A percentile compares a stretch with the other conserved stretches of the same genome.
Evolutionary conservation across 2,888 invertebrate species (phyloP).

Genomic region (Oxyteleia sp.): DNA sequence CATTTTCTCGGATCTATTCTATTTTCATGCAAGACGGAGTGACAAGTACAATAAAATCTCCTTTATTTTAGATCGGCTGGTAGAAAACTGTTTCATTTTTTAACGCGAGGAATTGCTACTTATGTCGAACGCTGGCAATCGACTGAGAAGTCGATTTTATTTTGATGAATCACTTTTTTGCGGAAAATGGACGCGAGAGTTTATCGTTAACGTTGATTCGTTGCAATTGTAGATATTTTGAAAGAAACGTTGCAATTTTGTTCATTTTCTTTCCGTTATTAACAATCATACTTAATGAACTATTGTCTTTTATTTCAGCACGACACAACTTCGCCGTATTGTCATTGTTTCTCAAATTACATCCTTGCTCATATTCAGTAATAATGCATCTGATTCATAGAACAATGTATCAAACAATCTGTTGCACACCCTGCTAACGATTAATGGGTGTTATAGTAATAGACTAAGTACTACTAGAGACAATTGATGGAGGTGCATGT

Average conservation of each 20-base stretch:
- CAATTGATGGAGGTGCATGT: slow-evolving; percentile 5
- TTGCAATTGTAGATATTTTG: slow-evolving; percentile 15
- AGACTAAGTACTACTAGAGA: slow-evolving; percentile 7
- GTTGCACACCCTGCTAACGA: slow-evolving; percentile 32
- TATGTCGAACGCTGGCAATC: slow-evolving; percentile 51
- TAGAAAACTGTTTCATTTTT: slow-evolving; percentile 61
- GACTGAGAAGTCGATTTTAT: slow-evolving; percentile 46
- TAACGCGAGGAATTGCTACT: slow-evolving; percentile 49
- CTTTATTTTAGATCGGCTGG: slow-evolving; percentile 51
- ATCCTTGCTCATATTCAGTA: slow-evolving; percentile 2
- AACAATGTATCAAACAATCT: slow-evolving; percentile 52
- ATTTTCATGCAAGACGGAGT: slow-evolving; percentile 61
- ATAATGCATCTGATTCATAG: slow-evolving; percentile 24
- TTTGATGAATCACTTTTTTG: slow-evolving; percentile 39
- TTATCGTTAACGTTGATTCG: slow-evolving; percentile 39
- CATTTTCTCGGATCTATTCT: slow-evolving; percentile 52
- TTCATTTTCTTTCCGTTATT: no score
- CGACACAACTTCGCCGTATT: slow-evolving; percentile 7
- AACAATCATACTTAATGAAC: no score
- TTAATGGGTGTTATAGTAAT: slow-evolving; percentile 34
- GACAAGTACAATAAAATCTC: slow-evolving; percentile 68
- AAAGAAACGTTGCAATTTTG: no score
- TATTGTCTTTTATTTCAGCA: no score
- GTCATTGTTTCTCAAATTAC: slow-evolving; percentile 23
- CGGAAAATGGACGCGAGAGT: background rate